Conservation (phyloP, 1,140 invertebrate species). For the Anadara kagoshimensis region DNA sequence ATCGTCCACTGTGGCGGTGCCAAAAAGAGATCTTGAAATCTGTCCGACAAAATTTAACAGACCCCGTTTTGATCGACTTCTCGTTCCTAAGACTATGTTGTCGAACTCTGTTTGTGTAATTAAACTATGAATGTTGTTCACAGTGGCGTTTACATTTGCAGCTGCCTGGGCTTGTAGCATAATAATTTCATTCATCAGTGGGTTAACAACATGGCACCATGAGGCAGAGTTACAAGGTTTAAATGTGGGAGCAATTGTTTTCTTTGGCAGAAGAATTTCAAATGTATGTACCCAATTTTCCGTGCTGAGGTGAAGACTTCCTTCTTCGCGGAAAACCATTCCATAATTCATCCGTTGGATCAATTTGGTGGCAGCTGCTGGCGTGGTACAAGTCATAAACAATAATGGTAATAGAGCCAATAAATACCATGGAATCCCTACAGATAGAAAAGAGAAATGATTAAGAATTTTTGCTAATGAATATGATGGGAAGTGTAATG, state of each 20-base stretch:
- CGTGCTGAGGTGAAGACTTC: not conserved
- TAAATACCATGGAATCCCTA: not conserved
- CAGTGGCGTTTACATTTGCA: constrained; percentile 13
- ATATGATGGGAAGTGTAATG: not conserved
- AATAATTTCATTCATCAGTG: not conserved
- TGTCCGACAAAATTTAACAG: constrained; percentile 40
- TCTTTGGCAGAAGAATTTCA: constrained; percentile 13
- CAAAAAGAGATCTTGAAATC: constrained; percentile 39
- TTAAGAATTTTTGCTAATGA: too few relatives aligned
- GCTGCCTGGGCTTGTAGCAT: constrained; percentile 1
- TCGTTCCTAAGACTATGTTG: not conserved
- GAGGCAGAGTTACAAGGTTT: not conserved
- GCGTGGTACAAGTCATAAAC: not conserved
- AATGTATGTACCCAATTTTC: constrained; percentile 24
- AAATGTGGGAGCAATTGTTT: not conserved
- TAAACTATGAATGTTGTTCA: constrained; percentile 4
- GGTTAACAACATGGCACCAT: not conserved
- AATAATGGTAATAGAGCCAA: not conserved
- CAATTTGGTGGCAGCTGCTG: not conserved
- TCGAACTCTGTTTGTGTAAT: not conserved
- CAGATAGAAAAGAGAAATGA: not conserved
- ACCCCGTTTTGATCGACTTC: constrained; percentile 14
- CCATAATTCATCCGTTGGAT: constrained; percentile 27
- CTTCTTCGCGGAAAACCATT: not conserved
- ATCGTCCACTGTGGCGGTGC: constrained; percentile 36